Base-by-base conservation (phyloP, 2,113 vertebrate genomes). In the Mormoops blainvillei region DNA sequence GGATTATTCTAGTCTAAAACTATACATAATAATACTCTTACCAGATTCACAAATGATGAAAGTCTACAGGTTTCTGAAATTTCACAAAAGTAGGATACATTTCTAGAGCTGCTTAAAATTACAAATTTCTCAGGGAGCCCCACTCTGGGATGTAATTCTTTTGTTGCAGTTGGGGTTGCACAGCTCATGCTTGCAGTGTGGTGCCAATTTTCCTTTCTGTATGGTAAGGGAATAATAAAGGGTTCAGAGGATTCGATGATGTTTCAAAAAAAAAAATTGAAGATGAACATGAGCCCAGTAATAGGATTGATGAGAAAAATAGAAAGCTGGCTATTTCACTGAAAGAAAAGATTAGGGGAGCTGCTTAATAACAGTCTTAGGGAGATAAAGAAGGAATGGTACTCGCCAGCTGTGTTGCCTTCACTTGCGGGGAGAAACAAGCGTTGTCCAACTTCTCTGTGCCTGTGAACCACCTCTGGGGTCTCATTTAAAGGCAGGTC, bases 21-120 rank as follows among this genome's bases (percentile, higher is more conserved):
- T n/a, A n/a, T 41, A 38, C 24, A 28, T 26, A 28, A 58, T 70
- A 33, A 13, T 71, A 38, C 33, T 56, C 14, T 70, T 54, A 54
- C 45, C 67, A 71, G 45, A 54, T 90, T 36, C 86, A 87, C 50
- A 54, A 58, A 50, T 68, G 38, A 73, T 58, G 14, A 28, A 83
- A 58, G 56, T 28, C 58, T 61, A 0, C 61, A 61, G 33, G 13
- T 81, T 83, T 77, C 61, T 87, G 61, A 48, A 52, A 71, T 87
- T 71, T 87, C 26, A 1, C 73, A 28, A 73, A 22, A 41, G 10
- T 13, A 50, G 43, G 65, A n/a, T 63, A 13, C 65, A 87, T 82
- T 83, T 87, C 58, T 52, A 92, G 92, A 70, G 85, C 43, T 74
- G 15, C 65, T 80, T 36, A 61, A 86, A 70, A 80, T 65, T 14